Conservation (phyloP, 2,888 invertebrate genomes). For the Leptura quadrifasciata region DNA sequence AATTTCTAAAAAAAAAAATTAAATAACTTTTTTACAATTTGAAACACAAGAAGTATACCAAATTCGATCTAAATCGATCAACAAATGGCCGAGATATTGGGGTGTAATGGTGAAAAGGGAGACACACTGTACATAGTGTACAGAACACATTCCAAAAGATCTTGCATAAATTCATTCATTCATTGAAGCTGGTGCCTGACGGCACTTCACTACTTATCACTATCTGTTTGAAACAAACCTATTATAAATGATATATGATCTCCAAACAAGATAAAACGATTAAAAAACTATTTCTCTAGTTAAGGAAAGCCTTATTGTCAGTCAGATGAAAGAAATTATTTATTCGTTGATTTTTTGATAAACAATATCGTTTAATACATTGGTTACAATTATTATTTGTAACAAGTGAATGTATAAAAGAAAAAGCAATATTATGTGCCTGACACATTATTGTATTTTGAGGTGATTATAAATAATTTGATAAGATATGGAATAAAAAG, state of each 20-base stretch:
- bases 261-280: background rate
- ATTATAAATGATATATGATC: background rate
- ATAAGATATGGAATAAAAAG: background rate
- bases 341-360: constrained; percentile 4
- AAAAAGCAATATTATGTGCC: background rate
- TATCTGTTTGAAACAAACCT: too few species aligned
- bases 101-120: too few species aligned
- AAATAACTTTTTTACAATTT: too few species aligned
- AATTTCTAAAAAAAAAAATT: too few species aligned
- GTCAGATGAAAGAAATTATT: constrained; percentile 2
- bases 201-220: too few species aligned
- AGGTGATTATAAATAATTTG: background rate
- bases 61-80: too few species aligned
- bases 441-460: background rate
- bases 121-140: too few species aligned
- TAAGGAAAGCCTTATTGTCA: constrained; percentile 3
- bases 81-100: too few species aligned
- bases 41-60: too few species aligned
- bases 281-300: background rate
- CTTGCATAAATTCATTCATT: too few species aligned
- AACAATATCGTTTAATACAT: background rate
- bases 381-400: constrained; percentile 1
- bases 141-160: too few species aligned
- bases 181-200: too few species aligned
- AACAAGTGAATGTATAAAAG: background rate